Evolutionary conservation across 2,797 vertebrate genomes (phyloP).

Genomic region (Pseudochirops cupreus): DNA sequence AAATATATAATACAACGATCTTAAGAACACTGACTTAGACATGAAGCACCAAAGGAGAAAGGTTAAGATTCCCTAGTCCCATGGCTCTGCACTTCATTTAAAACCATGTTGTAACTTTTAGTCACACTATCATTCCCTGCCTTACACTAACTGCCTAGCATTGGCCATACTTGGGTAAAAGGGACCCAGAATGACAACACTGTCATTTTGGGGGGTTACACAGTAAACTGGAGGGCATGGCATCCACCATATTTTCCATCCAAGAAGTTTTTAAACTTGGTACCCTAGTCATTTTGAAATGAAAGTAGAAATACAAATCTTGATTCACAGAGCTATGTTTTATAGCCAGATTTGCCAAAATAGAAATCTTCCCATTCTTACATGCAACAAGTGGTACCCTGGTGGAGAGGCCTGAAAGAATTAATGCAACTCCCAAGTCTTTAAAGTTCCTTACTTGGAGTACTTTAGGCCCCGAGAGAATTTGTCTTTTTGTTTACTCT

Average conservation of each 20-base stretch:
- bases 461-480: background rate
- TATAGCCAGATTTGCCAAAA: background rate
- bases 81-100: background rate
- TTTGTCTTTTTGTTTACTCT: background rate
- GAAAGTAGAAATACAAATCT: background rate
- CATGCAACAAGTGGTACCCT: background rate
- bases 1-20: background rate
- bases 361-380: background rate
- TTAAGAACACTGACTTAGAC: background rate
- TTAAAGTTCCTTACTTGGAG: background rate
- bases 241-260: background rate
- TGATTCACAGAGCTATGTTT: background rate
- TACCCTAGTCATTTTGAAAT: background rate
- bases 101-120: background rate
- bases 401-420: background rate
- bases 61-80: background rate
- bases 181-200: background rate
- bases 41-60: background rate
- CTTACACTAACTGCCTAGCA: background rate
- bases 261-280: background rate
- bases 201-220: background rate
- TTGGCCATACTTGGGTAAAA: background rate
- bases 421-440: background rate
- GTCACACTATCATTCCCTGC: background rate
- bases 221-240: background rate